A percentile compares a stretch with the other conserved stretches of the same genome.
Conservation (phyloP, 1,140 invertebrate species). For the Condylostylus longicornis region DNA sequence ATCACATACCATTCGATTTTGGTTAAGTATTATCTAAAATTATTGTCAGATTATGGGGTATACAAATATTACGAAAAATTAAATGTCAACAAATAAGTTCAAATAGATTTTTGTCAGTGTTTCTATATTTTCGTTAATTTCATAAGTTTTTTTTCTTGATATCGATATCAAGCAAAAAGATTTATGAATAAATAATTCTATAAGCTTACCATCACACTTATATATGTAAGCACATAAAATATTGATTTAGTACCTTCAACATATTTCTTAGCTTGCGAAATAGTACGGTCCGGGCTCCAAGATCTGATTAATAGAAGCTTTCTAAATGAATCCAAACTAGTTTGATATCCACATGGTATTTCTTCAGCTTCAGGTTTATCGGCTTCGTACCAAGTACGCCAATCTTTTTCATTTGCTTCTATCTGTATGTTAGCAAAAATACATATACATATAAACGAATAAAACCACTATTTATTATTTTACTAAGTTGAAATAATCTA, state of each 20-base stretch:
- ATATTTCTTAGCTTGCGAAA: conserved; percentile 85
- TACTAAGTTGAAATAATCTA: neutral
- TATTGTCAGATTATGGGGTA: too few relatives aligned
- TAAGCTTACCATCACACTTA: too few relatives aligned
- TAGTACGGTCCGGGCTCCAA: conserved; percentile 88
- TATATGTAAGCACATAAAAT: too few relatives aligned
- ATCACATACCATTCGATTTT: too few relatives aligned
- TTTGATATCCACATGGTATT: conserved; percentile 83
- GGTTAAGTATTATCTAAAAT: too few relatives aligned
- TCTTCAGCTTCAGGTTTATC: conserved; percentile 83
- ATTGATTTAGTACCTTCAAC: conserved; percentile 56
- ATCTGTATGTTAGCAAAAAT: conserved; percentile 40
- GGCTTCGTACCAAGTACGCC: conserved; percentile 88
- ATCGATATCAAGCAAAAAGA: too few relatives aligned
- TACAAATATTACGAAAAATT: too few relatives aligned
- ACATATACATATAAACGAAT: neutral
- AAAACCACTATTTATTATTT: neutral
- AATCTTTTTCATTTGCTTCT: conserved; percentile 70
- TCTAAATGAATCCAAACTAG: conserved; percentile 73
- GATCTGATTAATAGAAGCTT: conserved; percentile 80
- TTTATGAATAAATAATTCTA: too few relatives aligned
- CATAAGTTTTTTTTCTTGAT: too few relatives aligned
- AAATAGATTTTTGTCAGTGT: too few relatives aligned
- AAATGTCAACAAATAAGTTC: too few relatives aligned
- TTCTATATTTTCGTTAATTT: too few relatives aligned